Evolutionary conservation across 2,888 invertebrate genomes (phyloP).

Genomic region (Pecten maximus): DNA sequence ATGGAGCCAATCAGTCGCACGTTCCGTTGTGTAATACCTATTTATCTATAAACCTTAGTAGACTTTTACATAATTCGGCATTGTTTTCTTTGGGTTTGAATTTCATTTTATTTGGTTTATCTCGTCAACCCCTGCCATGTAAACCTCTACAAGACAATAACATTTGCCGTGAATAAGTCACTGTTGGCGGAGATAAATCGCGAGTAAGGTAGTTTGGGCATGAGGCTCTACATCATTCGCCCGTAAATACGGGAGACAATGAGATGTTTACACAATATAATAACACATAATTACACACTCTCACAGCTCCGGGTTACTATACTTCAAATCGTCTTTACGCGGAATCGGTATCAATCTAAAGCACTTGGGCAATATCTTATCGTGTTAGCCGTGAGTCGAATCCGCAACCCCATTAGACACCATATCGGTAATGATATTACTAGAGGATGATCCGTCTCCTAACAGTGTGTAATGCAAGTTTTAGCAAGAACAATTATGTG

Average conservation of each 20-base stretch:
- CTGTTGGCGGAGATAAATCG: neutral
- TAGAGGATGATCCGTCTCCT: neutral
- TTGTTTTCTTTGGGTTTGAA: neutral
- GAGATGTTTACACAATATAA: slow-evolving; percentile 2
- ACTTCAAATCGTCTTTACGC: neutral
- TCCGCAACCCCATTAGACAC: neutral
- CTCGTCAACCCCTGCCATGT: neutral
- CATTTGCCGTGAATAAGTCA: neutral
- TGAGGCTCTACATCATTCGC: neutral
- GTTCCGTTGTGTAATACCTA: neutral
- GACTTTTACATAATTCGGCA: neutral
- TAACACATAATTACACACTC: neutral
- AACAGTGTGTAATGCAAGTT: slow-evolving; percentile 16
- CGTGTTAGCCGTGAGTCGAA: neutral
- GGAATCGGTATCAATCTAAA: neutral
- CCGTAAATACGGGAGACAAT: neutral
- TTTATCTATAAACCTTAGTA: neutral
- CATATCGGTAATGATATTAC: neutral
- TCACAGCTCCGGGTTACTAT: neutral
- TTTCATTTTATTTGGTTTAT: neutral
- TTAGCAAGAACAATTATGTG: neutral
- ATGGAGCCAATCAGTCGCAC: neutral
- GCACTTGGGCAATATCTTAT: neutral
- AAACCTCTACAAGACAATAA: neutral
- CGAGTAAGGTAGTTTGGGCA: neutral